Evolutionary conservation across 2,888 invertebrate genomes (phyloP).

Genomic region (Tiliacea citrago): DNA sequence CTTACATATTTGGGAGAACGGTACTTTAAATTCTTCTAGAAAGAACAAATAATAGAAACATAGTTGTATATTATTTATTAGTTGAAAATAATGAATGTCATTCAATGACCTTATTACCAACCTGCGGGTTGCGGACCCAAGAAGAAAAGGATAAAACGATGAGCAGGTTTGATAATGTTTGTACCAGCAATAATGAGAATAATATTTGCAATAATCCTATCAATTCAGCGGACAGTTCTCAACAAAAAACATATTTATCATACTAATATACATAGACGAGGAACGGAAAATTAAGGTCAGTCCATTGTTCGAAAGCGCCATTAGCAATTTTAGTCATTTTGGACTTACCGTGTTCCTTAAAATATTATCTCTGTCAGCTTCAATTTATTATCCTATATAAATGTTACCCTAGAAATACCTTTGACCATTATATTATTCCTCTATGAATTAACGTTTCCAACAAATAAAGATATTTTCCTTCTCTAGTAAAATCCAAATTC

Average conservation of each 20-base stretch:
- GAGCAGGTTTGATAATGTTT: not conserved
- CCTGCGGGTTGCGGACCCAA: no score
- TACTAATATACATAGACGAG: not conserved
- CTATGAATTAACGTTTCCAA: slow-evolving; percentile 14
- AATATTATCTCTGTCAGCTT: slow-evolving; percentile 23
- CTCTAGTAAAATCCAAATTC: slow-evolving; percentile 34
- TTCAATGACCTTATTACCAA: not conserved
- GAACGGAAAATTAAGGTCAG: not conserved
- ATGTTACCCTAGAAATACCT: slow-evolving; percentile 10
- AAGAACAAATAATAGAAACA: not conserved
- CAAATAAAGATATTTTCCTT: slow-evolving; percentile 20
- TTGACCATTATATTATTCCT: slow-evolving; percentile 16
- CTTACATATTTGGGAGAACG: slow-evolving; percentile 74
- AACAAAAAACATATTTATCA: not conserved
- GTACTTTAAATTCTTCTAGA: slow-evolving; percentile 60
- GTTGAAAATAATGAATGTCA: not conserved
- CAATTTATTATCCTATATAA: slow-evolving; percentile 35
- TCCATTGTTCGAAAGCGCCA: slow-evolving; percentile 25
- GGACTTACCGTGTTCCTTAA: slow-evolving; percentile 15
- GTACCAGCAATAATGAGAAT: not conserved
- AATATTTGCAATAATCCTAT: not conserved
- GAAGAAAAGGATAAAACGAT: not conserved
- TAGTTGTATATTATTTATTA: no score
- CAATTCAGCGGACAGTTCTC: not conserved
- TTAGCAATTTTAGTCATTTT: slow-evolving; percentile 8